Base-by-base conservation (phyloP, 2,113 vertebrate species). In the Heterochromis multidens region DNA sequence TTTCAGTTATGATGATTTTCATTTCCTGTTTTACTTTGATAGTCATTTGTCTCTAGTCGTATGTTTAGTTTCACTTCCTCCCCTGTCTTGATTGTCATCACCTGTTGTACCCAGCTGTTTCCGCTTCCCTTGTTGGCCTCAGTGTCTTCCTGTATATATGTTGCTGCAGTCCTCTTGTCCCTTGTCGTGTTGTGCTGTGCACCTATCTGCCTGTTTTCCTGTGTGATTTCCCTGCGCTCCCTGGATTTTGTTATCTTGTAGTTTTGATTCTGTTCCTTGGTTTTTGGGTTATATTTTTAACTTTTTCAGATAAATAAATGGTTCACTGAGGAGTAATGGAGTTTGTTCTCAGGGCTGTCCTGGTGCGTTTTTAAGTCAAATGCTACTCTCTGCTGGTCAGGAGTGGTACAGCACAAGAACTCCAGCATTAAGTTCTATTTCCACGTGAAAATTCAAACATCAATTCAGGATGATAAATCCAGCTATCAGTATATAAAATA, bases 341-440 rank as follows among this genome's bases (percentile, higher is more conserved):
- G 13, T 78, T 25, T 52, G 5, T 17, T 14, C 16, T 12, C 12
- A 3, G 21, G 2, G 52, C 4, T 65, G 5, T 43, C 10, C 43
- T 72, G 25, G 10, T 81, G 31, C 1, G 3, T 65, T 78, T 87
- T 72, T 70, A 25, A 80, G 62, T 81, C 17, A 49, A 83, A 80
- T 91, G 80, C 91, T 92, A 46, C 90, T 2, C 72, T 65, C 91
- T 91, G 52, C 56, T 94, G 94, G 92, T 3, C 10, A 8, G 6
- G 3, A 65, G 25, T 0, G 12, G 59, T 62, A 74, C 43, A 49
- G 25, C 86, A 90, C 27, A 13, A 88, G 54, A 13, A 58, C 2
- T 6, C 3, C 14, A 11, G 25, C n/a, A n/a, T n/a, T n/a, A n/a
- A n/a, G n/a, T n/a, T n/a, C n/a, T n/a, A n/a, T n/a, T n/a, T 54